Percentiles rank a stretch among this genome's conserved stretches.
Evolutionary conservation across 53 echinoderm and acorn worm species (phyloP).

Genomic region (Stichopus horrens): DNA sequence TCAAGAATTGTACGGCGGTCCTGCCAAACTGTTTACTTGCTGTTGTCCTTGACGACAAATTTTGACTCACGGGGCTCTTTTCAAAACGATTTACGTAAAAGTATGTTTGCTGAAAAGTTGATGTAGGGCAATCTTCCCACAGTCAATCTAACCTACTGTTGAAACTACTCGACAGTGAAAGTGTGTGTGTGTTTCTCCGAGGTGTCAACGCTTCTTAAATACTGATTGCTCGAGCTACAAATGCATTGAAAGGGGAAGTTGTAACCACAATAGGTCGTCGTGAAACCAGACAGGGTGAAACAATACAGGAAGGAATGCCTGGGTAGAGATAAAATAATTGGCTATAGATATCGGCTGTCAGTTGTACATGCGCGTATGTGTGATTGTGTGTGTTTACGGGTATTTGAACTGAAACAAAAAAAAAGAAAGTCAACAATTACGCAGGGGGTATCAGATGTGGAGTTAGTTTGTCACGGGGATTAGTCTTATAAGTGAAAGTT

Average conservation of each 20-base stretch:
- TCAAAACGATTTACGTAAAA: neutral
- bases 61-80: neutral
- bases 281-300: conserved; percentile 1
- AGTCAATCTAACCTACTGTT: neutral
- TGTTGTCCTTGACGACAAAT: neutral
- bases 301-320: neutral
- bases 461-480: no score
- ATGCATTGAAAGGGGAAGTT: neutral
- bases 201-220: neutral
- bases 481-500: no score
- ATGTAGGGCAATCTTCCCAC: neutral
- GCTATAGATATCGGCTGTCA: neutral
- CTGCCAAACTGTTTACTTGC: neutral
- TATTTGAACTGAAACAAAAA: no score
- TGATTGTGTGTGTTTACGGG: no score
- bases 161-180: neutral
- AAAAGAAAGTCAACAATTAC: no score
- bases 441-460: no score
- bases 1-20: neutral
- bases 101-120: neutral
- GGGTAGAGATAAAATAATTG: neutral
- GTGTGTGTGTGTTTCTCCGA: neutral
- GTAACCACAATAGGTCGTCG: neutral
- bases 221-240: neutral
- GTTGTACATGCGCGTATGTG: neutral